Conservation (phyloP, 2,797 vertebrate species). For the Tarsius wallacei region DNA sequence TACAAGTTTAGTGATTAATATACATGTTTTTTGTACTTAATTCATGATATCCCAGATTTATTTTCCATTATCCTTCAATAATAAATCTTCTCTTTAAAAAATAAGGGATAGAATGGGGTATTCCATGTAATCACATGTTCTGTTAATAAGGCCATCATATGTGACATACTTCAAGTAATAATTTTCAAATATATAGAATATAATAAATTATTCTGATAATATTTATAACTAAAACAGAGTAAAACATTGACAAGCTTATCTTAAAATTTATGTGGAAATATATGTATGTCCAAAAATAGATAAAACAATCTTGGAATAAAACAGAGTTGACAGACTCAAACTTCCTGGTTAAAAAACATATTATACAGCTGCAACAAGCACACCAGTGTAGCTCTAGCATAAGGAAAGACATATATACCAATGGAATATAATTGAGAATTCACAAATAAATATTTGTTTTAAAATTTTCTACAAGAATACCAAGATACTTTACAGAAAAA, state of each 20-base stretch:
- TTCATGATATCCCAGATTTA: neutral
- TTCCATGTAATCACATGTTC: neutral
- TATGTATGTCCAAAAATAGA: neutral
- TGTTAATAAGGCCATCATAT: slow-evolving; percentile 46
- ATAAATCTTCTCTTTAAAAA: neutral
- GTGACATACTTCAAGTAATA: neutral
- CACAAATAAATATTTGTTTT: neutral
- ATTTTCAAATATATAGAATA: slow-evolving; percentile 15
- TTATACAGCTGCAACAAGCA: neutral
- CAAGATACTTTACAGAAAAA: neutral
- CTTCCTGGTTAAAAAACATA: neutral
- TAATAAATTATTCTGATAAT: neutral
- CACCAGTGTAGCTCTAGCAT: neutral
- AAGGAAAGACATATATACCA: neutral
- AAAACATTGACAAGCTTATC: neutral
- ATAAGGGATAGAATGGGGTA: neutral
- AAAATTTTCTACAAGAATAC: neutral
- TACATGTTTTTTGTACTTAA: neutral
- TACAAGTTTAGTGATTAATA: slow-evolving; percentile 69
- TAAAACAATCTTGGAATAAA: neutral
- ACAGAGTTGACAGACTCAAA: neutral
- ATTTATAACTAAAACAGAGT: neutral
- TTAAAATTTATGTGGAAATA: neutral
- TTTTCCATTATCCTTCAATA: slow-evolving; percentile 20
- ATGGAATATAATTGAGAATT: neutral